Evolutionary conservation across 2,888 invertebrate genomes (phyloP), one percentile per base, ranked within the genome.

Genomic region (Netelia inedita): DNA sequence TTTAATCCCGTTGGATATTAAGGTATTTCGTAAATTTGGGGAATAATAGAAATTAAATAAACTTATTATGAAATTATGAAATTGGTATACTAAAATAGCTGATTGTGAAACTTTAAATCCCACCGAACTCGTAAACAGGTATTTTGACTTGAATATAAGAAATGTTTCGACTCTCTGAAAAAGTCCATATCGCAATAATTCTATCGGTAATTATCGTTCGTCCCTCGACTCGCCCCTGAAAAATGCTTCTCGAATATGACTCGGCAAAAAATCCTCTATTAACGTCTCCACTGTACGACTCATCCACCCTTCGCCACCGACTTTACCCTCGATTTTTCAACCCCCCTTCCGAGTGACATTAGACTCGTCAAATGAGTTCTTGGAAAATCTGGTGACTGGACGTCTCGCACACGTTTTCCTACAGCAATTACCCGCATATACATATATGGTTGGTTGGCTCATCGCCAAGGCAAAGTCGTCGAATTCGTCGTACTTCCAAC

Each of bases 361-460:
- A 76, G 74, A 68, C 72, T 43, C 73, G 72, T 76, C 80, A 82
- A 82, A 87, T 87, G 66, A 79, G 53, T 84, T 85, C 82, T 35
- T 57, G 21, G 82, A 82, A 86, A 83, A 76, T 80, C 57, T 66
- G 41, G 16, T 75, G 79, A 72, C 71, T 75, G 74, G 83, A 79
- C 61, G 61, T 59, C 75, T 46, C 57, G 68, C 57, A 66, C 65
- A 59, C 69, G 79, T 69, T 79, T 69, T 23, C 66, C 65, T 28
- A n/a, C 41, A 14, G 35, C 59, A 43, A 11, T 46, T 46, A 14
- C 11, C 46, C 46, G 46, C 43, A 16, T 2, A 11, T 46, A 46
- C 2, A 46, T 46, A 46, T 46, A 9, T 46, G 14, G 11, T 14
- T 11, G 9, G 3, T 9, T 10, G 50, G 57, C 11, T 79, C 79